Conservation (phyloP, 2,113 vertebrate species). For the Eulemur rufifrons region DNA sequence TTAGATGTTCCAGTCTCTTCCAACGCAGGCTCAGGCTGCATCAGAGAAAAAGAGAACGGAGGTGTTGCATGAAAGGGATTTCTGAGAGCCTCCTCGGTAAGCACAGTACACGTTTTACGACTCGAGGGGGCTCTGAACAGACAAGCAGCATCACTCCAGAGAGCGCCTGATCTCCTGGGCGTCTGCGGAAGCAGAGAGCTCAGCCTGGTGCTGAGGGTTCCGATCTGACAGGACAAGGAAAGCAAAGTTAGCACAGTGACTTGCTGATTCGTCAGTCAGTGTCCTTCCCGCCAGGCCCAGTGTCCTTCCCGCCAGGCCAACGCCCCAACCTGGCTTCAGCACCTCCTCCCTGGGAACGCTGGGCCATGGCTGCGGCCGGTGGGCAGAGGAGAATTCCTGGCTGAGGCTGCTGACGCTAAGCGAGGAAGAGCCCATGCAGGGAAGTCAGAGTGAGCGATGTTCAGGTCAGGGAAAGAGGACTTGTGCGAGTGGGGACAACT, state of each 20-base stretch:
- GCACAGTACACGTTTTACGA: neutral
- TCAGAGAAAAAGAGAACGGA: neutral
- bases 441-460: neutral
- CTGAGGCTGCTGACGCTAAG: too few relatives aligned
- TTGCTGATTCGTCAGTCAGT: too few relatives aligned
- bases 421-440: too few relatives aligned
- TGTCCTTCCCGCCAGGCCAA: neutral
- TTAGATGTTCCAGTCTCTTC: neutral
- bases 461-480: accelerated
- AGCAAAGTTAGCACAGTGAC: neutral
- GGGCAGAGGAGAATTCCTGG: neutral
- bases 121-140: accelerated
- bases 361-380: neutral
- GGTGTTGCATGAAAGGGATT: neutral
- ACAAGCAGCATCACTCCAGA: accelerated
- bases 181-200: neutral
- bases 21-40: too few relatives aligned
- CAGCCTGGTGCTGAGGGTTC: neutral
- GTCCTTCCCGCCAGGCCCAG: neutral
- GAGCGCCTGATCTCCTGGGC: neutral
- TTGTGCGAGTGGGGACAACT: too few relatives aligned
- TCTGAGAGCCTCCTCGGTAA: too few relatives aligned
- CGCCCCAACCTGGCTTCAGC: neutral
- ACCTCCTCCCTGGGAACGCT: neutral
- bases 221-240: too few relatives aligned